Evolutionary conservation across 2,888 invertebrate species (phyloP), one percentile per base, ranked within the genome.

Genomic region (Agrotis clavis): DNA sequence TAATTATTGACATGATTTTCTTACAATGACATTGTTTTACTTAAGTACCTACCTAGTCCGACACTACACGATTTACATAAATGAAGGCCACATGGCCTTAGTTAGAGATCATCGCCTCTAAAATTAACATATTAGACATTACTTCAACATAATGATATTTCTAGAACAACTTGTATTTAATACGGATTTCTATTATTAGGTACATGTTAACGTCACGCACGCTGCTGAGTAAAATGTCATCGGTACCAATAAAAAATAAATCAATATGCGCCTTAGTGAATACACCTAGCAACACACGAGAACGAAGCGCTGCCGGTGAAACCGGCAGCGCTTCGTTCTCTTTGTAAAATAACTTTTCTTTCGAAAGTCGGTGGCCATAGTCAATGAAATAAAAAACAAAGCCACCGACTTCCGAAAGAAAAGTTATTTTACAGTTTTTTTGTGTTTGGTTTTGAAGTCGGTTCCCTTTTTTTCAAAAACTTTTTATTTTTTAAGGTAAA

Each of bases 51-150:
- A 41, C 41, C 35, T n/a, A 51, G 45, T 35, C 61, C 11, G 65
- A 60, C 56, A 57, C 53, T 53, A 19, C 19, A 47, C 11, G 35
- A 72, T 80, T 81, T 65, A 81, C 81, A 77, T 81, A 67, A 56
- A 67, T 57, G 77, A 81, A 81, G 81, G 77, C 72, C 77, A 69
- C 7, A 5, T 18, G 14, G 25, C 71, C 21, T 65, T 66, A 79
- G 61, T 74, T n/a, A 68, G 50, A 79, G 81, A 80, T 72, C 72
- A 76, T 72, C 81, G 71, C 77, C 81, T 69, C 69, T 72, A 50
- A 61, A 75, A 79, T 79, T 80, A 67, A 54, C 81, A 81, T 80
- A 77, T 47, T 69, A 65, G 35, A 61, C 69, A 67, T 66, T 68
- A 74, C 65, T 67, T 50, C 25, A 64, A 69, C 53, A 71, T 16